These are phyloP conservation scores for human (Homo sapiens) DNA, from an alignment of 2,113 vertebrate genomes.

Conservation along the genomic window GRCh38 chr16:57561001-57561500, in stretches of 20 bases:
- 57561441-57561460: neutral
- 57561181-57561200: neutral
- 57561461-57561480: neutral
- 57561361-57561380: neutral
- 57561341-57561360: neutral
- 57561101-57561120: neutral
- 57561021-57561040: too few relatives aligned
- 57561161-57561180: neutral
- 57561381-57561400: neutral
- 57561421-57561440: neutral
- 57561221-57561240: neutral
- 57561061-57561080: neutral
- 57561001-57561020: too few relatives aligned
- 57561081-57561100: neutral
- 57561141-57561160: neutral
- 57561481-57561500: neutral
- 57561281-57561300: neutral
- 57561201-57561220: neutral
- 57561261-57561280: neutral
- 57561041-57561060: too few relatives aligned
- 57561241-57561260: neutral
- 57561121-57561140: neutral
- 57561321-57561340: neutral
- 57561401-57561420: neutral
- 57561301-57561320: neutral